These are phyloP conservation scores for Lithophane semibrunnea DNA, from an alignment of 2,888 invertebrate genomes.

Conservation along the genomic window DNA sequence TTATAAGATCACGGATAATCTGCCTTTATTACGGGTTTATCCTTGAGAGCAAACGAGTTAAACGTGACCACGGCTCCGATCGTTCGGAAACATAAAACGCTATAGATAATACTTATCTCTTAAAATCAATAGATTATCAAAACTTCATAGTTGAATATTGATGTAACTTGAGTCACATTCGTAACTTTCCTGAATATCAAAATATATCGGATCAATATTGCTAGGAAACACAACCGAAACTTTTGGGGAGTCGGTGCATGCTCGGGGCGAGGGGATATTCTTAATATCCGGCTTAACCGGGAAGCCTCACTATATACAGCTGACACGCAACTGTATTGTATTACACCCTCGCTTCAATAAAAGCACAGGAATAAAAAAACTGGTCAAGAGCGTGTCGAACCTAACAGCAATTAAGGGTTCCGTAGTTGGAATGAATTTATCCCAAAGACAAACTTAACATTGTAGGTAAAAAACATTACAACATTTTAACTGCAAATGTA, in stretches of 20 bases:
- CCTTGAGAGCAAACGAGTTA: constrained; percentile 64
- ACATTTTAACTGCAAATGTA: too few species aligned
- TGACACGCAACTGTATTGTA: constrained; percentile 66
- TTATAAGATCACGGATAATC: constrained; percentile 68
- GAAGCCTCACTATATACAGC: constrained; percentile 74
- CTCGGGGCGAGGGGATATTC: constrained; percentile 77
- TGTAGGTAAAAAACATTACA: too few species aligned
- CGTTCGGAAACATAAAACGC: constrained; percentile 46
- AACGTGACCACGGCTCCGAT: constrained; percentile 64
- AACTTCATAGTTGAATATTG: constrained; percentile 40
- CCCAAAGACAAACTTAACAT: too few species aligned
- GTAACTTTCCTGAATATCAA: constrained; percentile 21
- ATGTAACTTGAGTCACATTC: constrained; percentile 13
- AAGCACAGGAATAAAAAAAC: constrained; percentile 22
- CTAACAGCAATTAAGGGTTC: too few species aligned
- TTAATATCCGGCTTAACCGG: constrained; percentile 84
- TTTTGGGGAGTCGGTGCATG: constrained; percentile 75
- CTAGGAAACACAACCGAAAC: constrained; percentile 84
- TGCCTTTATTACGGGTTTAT: constrained; percentile 67
- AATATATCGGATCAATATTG: constrained; percentile 82
- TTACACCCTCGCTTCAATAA: constrained; percentile 61
- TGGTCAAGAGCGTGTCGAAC: too few species aligned
- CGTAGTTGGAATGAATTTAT: too few species aligned
- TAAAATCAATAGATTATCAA: constrained; percentile 50
- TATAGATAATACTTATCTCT: constrained; percentile 58